Evolutionary conservation across 2,797 vertebrate genomes (phyloP).

Genomic region (Columba guinea): DNA sequence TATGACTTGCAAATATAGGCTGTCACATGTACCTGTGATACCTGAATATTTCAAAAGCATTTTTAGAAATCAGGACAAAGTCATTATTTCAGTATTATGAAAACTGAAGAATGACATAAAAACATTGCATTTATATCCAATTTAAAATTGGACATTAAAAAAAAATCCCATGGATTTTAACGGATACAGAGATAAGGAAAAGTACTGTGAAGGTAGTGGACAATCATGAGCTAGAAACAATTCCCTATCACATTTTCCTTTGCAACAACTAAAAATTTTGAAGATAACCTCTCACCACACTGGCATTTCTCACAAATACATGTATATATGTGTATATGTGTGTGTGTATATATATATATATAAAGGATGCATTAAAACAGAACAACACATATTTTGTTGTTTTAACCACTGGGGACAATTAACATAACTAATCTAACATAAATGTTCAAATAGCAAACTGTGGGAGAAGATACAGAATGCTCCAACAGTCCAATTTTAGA

Average conservation of each 20-base stretch:
- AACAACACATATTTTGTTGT: background rate
- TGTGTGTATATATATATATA: too few relatives aligned
- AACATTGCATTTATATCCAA: background rate
- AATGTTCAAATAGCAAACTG: background rate
- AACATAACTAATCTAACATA: background rate
- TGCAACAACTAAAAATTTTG: background rate
- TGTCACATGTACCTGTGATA: background rate
- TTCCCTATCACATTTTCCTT: background rate
- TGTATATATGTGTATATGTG: background rate
- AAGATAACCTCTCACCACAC: background rate
- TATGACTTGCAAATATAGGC: background rate
- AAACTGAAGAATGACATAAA: background rate
- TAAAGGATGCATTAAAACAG: background rate
- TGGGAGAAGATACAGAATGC: background rate
- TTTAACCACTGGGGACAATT: background rate
- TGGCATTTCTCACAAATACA: background rate
- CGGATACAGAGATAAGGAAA: background rate
- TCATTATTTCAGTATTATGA: background rate
- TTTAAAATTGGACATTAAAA: background rate
- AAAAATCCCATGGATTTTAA: background rate
- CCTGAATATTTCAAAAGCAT: background rate
- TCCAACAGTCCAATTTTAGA: background rate
- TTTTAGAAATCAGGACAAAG: background rate
- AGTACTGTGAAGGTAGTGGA: background rate
- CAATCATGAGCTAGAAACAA: background rate